Percentiles rank a stretch among this genome's conserved stretches.
Conservation (phyloP, 2,888 invertebrate species). For the Gnatocerus cornutus region DNA sequence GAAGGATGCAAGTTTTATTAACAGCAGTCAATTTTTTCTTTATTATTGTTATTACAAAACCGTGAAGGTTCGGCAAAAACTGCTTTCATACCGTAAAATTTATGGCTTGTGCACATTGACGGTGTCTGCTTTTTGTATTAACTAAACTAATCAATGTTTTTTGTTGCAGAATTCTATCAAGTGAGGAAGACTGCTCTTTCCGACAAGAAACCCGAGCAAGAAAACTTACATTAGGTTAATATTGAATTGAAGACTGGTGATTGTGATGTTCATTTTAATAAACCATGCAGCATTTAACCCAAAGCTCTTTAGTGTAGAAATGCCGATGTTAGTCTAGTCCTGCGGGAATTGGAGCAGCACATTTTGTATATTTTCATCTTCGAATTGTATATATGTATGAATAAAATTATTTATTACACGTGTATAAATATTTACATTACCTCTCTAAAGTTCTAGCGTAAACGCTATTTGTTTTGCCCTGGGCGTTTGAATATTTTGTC, state of each 20-base stretch:
- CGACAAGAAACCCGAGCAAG: constrained; percentile 17
- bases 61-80: constrained; percentile 18
- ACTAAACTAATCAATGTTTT: constrained; percentile 57
- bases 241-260: constrained; percentile 22
- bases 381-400: constrained; percentile 28
- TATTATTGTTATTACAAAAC: constrained; percentile 6
- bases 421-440: too few species aligned
- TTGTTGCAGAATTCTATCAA: constrained; percentile 74
- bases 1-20: constrained; percentile 16
- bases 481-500: too few species aligned
- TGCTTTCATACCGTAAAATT: constrained; percentile 11
- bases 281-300: constrained; percentile 43
- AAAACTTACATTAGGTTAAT: constrained; percentile 13
- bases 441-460: too few species aligned
- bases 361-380: constrained; percentile 12
- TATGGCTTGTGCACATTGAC: not conserved
- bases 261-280: constrained; percentile 31
- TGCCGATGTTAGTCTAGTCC: constrained; percentile 43
- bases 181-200: constrained; percentile 67
- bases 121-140: constrained; percentile 41
- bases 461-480: too few species aligned
- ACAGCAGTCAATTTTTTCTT: not conserved
- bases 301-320: constrained; percentile 39
- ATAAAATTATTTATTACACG: constrained; percentile 32
- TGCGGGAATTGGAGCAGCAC: constrained; percentile 19